Conservation (phyloP, 2,113 vertebrate genomes). For the Ctenomys sociabilis region DNA sequence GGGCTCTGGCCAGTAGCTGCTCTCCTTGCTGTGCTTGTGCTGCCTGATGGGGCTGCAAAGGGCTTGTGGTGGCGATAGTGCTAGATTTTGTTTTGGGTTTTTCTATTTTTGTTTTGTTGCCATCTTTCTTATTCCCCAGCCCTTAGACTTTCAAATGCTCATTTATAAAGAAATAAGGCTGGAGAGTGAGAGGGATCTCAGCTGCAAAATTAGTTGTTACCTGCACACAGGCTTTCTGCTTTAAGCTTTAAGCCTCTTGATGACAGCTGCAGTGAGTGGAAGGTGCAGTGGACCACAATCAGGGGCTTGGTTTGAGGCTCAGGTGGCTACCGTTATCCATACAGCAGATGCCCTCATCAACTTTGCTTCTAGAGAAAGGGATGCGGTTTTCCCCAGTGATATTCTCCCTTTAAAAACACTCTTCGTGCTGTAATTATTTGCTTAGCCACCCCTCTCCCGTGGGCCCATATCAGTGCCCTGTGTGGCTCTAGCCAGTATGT, state of each 20-base stretch:
- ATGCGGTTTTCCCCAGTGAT: neutral
- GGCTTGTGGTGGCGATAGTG: neutral
- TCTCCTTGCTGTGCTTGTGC: slow-evolving; percentile 81
- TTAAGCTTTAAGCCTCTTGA: slow-evolving; percentile 75
- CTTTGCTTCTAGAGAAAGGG: neutral
- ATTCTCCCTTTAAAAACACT: neutral
- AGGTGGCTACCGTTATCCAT: neutral
- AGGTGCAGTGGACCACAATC: neutral
- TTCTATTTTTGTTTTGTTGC: neutral
- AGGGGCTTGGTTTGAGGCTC: neutral
- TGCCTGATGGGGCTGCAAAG: slow-evolving; percentile 78
- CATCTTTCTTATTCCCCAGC: slow-evolving; percentile 62
- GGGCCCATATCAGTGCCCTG: neutral
- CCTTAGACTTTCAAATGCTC: slow-evolving; percentile 76
- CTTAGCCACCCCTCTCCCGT: neutral
- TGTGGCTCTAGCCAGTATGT: slow-evolving; percentile 2
- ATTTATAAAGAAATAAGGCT: slow-evolving; percentile 81
- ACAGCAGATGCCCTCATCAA: neutral
- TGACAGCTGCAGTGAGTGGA: neutral
- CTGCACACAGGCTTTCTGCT: slow-evolving; percentile 70
- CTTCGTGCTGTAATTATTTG: slow-evolving; percentile 25
- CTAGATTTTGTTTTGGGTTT: neutral
- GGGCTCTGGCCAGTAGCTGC: slow-evolving; percentile 85
- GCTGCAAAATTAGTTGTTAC: slow-evolving; percentile 74
- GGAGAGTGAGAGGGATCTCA: slow-evolving; percentile 29